phyloP scores from a whole-genome alignment of 2,797 vertebrate genomes.

The Sebastes cheni region DNA sequence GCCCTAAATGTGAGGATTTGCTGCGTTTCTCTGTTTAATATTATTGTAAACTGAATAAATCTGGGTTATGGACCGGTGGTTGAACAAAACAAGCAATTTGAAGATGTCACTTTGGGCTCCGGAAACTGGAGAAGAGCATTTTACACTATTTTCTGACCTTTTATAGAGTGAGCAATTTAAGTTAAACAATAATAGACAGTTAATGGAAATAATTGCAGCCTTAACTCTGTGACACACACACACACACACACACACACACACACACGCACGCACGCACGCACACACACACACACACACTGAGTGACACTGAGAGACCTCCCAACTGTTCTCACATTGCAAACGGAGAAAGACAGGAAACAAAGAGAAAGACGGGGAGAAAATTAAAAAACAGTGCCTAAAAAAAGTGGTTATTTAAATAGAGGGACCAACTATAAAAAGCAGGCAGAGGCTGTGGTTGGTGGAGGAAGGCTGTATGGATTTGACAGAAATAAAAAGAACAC shows the following conservation, averaged over 20 bases:
- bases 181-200: not conserved
- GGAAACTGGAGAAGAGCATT: not conserved
- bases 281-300: not conserved
- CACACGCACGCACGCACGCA: not conserved
- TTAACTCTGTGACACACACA: not conserved
- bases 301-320: slow-evolving; percentile 3
- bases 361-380: not conserved
- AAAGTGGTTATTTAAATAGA: slow-evolving; percentile 4
- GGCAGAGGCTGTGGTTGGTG: not conserved
- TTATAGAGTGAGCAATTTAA: not conserved
- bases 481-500: slow-evolving; percentile 41
- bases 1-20: not conserved
- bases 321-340: slow-evolving; percentile 17
- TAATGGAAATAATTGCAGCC: slow-evolving; percentile 11
- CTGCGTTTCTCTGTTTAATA: not conserved
- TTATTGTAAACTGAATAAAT: not conserved
- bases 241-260: not conserved
- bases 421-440: slow-evolving; percentile 4
- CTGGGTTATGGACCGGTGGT: not conserved
- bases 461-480: slow-evolving; percentile 31
- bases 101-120: not conserved
- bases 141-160: not conserved
- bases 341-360: slow-evolving; percentile 17
- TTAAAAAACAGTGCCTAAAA: slow-evolving; percentile 1
- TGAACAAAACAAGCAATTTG: not conserved